These are phyloP conservation scores for Tor tambroides DNA, from an alignment of 2,113 vertebrate species.

Conservation along the genomic window DNA sequence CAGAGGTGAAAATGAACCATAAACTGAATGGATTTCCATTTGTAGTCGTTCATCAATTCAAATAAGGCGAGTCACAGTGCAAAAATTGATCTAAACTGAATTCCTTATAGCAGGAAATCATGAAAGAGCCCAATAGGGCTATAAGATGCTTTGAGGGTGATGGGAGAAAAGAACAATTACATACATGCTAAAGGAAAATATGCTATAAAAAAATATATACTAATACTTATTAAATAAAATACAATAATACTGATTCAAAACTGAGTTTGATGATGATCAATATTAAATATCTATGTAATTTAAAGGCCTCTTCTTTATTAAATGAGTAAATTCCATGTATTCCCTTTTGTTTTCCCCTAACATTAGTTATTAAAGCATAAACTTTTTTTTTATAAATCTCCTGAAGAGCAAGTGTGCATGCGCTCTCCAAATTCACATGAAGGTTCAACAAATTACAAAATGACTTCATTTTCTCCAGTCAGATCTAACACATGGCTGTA, in stretches of 20 bases:
- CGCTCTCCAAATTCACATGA: neutral
- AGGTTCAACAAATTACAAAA: neutral
- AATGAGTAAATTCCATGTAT: neutral
- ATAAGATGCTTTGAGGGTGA: neutral
- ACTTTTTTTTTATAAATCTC: neutral
- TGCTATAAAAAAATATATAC: neutral
- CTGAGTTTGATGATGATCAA: too few species aligned
- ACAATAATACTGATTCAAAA: too few species aligned
- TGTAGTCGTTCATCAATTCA: constrained; percentile 18
- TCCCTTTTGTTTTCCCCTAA: neutral
- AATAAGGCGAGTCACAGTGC: neutral
- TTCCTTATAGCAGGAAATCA: neutral
- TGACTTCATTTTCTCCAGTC: neutral
- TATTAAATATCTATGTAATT: too few species aligned
- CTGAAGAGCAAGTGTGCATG: neutral
- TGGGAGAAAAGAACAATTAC: neutral
- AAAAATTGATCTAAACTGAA: constrained; percentile 4
- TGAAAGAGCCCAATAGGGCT: neutral
- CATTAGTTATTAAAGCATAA: neutral
- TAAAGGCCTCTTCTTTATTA: neutral
- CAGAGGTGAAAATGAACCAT: constrained; percentile 14
- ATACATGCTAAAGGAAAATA: neutral
- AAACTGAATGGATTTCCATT: constrained; percentile 25
- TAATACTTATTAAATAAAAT: too few species aligned
- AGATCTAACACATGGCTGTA: neutral